Conservation (phyloP, 2,797 vertebrate species). For the Rhabdophis nuchalis region DNA sequence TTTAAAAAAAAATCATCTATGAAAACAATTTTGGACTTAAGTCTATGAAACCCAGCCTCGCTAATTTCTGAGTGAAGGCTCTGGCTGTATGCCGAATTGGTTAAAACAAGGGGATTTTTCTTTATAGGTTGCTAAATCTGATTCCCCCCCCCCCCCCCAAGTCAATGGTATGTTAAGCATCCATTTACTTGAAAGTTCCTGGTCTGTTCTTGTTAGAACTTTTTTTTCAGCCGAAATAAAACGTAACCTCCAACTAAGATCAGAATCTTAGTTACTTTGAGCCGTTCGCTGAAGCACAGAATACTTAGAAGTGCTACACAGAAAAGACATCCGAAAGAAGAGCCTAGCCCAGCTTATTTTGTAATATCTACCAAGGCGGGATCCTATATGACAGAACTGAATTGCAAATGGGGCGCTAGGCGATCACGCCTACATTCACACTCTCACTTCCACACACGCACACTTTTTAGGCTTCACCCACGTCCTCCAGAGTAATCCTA, state of each 20-base stretch:
- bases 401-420: neutral
- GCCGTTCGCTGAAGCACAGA: neutral
- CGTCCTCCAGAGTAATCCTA: neutral
- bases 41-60: neutral
- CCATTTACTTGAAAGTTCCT: neutral
- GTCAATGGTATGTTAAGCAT: neutral
- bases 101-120: neutral
- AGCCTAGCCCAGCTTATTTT: neutral
- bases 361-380: neutral
- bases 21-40: neutral
- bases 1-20: neutral
- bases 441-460: neutral
- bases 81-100: neutral
- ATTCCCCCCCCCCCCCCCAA: fast-evolving
- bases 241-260: neutral
- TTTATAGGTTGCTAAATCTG: neutral
- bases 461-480: neutral
- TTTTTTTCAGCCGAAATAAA: neutral
- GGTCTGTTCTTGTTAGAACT: neutral
- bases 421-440: neutral
- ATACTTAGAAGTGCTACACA: neutral
- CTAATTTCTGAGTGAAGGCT: neutral
- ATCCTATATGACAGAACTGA: neutral
- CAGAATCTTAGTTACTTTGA: neutral
- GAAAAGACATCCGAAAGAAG: neutral